A percentile compares a stretch with the other conserved stretches of the same genome.
phyloP scores from a whole-genome alignment of 2,888 invertebrate species.

The Ctena decussata region DNA sequence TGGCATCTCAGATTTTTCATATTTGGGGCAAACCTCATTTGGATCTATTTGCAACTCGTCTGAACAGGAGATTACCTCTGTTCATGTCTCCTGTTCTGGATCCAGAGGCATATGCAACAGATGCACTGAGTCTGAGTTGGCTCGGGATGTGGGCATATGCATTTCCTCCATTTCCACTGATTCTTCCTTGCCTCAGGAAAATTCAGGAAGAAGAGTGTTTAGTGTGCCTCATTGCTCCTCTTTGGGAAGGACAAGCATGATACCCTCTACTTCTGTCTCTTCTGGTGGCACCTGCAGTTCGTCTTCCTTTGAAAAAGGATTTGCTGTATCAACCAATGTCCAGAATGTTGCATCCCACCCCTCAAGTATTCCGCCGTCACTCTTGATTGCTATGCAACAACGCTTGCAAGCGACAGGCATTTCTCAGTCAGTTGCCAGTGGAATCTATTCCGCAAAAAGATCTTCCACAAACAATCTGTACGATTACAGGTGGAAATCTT shows the following conservation, averaged over 20 bases:
- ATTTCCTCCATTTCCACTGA: neutral
- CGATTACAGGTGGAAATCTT: neutral
- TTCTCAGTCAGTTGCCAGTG: too few relatives aligned
- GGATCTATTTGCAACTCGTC: neutral
- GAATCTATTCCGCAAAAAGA: neutral
- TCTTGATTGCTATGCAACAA: too few relatives aligned
- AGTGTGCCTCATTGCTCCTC: too few relatives aligned
- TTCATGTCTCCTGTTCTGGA: neutral
- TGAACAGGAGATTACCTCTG: neutral
- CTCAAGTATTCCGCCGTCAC: neutral
- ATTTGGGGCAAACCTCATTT: too few relatives aligned
- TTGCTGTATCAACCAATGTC: neutral
- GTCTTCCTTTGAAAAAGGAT: neutral
- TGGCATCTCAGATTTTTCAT: too few relatives aligned
- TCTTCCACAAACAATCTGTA: neutral
- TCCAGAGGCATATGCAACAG: neutral
- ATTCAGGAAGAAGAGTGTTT: neutral
- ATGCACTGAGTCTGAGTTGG: neutral
- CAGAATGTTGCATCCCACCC: neutral
- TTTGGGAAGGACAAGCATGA: neutral
- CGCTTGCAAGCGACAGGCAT: too few relatives aligned
- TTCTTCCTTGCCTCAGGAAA: neutral
- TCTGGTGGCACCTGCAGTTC: neutral
- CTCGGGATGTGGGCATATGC: neutral
- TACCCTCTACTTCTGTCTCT: neutral